phyloP scores from a whole-genome alignment of 2,113 vertebrate species.

The Ageneiosus marmoratus region DNA sequence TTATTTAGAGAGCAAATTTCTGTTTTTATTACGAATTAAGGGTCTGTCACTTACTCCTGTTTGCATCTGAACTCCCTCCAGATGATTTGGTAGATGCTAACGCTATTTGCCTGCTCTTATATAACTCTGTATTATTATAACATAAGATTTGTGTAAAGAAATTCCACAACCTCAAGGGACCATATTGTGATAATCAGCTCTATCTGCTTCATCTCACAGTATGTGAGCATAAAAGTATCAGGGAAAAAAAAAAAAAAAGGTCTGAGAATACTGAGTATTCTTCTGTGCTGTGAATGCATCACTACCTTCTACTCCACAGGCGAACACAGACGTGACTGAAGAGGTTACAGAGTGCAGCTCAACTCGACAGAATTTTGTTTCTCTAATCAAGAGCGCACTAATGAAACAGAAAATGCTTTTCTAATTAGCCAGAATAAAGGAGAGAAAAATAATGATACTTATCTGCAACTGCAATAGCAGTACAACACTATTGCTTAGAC shows the following conservation, averaged over 20 bases:
- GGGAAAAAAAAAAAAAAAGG: neutral
- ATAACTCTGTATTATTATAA: neutral
- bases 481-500: neutral
- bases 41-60: neutral
- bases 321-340: conserved; percentile 60
- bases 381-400: conserved; percentile 6
- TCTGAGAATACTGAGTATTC: neutral
- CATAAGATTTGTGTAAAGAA: conserved; percentile 21
- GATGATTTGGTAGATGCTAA: neutral
- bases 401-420: conserved; percentile 23
- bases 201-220: conserved; percentile 22
- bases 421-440: neutral
- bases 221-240: conserved; percentile 21
- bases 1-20: conserved; percentile 55
- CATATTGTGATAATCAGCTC: neutral
- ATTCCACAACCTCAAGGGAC: conserved; percentile 20
- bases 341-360: conserved; percentile 54
- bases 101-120: neutral
- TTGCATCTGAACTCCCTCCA: neutral
- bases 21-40: conserved; percentile 22
- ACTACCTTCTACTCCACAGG: conserved; percentile 9
- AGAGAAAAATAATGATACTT: neutral
- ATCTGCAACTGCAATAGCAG: neutral
- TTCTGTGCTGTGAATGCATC: neutral
- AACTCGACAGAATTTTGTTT: conserved; percentile 30